Base-by-base conservation (phyloP, 1,140 invertebrate species). In the Diuraphis noxia region DNA sequence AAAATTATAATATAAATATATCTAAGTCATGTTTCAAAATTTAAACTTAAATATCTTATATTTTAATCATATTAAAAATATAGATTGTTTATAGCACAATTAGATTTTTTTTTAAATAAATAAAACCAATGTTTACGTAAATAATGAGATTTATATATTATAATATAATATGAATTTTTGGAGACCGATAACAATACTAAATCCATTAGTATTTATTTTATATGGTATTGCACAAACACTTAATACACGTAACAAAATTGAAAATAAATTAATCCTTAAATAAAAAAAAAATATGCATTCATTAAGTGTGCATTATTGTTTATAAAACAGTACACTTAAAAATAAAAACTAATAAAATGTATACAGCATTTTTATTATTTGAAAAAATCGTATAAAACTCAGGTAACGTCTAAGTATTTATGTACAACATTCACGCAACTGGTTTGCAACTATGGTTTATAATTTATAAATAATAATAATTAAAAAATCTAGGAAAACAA, bases 401-500 rank as follows among this genome's bases (percentile, higher is more conserved):
- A 91, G 89, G 89, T 91, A 91, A 91, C 89, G 77, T 82, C 89
- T 82, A 91, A 91, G 89, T 91, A 91, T 91, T 91, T 91, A 91
- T 91, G 89, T 91, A 91, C 89, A 91, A 91, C 56, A 91, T 91
- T 91, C 77, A 91, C 89, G 77, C 63, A 82, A 91, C 89, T 82
- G 77, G 43, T 82, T 81, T 91, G 77, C 43, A 77, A 91, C 89
- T 91, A 82, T n/a, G 19, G 36, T 88, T 88, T 88, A 81, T 91
- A 49, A 79, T 25, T 79, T 72, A 72, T n/a, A 72, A 81, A 81
- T 46, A 81, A 81, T 91, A 46, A 91, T 91, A 91, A 91, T 91
- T 91, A 91, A 91, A 91, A 91, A 91, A 82, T 82, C 89, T 91
- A 91, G 89, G 89, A 91, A 91, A 91, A 91, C 89, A 82, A 90